Evolutionary conservation across 23 tunicate species (phyloP).

Genomic region (Ascidia mentula): DNA sequence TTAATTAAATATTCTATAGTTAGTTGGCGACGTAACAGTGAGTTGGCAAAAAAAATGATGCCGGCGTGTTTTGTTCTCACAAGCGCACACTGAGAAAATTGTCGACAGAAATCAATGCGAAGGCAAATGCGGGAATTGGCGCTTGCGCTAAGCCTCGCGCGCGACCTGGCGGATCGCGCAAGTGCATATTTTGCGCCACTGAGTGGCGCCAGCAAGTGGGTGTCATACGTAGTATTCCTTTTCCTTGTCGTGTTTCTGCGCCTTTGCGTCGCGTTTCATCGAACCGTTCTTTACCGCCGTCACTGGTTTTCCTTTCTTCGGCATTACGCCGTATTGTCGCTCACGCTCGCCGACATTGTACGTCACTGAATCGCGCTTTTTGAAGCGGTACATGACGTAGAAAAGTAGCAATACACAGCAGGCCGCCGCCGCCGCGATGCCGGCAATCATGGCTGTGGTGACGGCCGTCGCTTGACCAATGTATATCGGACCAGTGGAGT

Average conservation of each 20-base stretch:
- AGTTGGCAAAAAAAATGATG: too few species aligned
- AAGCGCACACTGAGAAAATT: too few species aligned
- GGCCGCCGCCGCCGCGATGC: slow-evolving; percentile 63
- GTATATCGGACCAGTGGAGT: slow-evolving; percentile 16
- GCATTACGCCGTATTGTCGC: slow-evolving; percentile 13
- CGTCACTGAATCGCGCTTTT: slow-evolving; percentile 34
- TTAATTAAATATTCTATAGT: too few species aligned
- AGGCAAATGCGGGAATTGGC: not conserved
- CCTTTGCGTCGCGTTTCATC: slow-evolving; percentile 12
- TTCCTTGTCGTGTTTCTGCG: slow-evolving; percentile 25
- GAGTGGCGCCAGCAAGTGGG: not conserved
- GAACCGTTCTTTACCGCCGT: slow-evolving; percentile 34
- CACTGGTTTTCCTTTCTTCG: slow-evolving; percentile 30
- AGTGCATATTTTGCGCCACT: not conserved
- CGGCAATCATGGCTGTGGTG: slow-evolving; percentile 53
- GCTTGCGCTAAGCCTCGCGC: not conserved
- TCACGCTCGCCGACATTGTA: slow-evolving; percentile 49
- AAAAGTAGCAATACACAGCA: slow-evolving; percentile 26
- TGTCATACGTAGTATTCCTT: slow-evolving; percentile 72
- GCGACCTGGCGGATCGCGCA: slow-evolving; percentile 1
- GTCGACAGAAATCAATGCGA: not conserved
- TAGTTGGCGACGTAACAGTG: too few species aligned
- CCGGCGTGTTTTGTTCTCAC: too few species aligned
- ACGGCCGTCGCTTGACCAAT: slow-evolving; percentile 29
- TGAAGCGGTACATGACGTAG: slow-evolving; percentile 32